Percentiles rank a stretch among this genome's conserved stretches.
phyloP scores from a whole-genome alignment of 2,888 invertebrate genomes.

The Polydesmus complanatus region DNA sequence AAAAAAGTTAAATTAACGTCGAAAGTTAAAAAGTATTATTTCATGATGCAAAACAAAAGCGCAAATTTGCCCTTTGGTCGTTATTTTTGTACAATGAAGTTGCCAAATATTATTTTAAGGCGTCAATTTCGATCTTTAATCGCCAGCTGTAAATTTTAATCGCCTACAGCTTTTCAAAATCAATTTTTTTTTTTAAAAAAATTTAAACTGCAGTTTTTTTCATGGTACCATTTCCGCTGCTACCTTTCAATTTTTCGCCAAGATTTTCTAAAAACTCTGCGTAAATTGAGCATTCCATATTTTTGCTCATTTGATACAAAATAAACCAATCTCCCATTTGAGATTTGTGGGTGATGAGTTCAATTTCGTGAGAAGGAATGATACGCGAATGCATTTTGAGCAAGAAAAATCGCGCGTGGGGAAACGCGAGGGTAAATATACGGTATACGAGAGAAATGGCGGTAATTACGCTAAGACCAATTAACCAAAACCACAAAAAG shows the following conservation, averaged over 20 bases:
- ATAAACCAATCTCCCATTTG: slow-evolving; percentile 16
- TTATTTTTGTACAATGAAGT: too few relatives aligned
- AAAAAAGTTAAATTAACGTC: too few relatives aligned
- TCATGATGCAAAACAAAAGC: too few relatives aligned
- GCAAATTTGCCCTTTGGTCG: too few relatives aligned
- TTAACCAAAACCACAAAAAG: slow-evolving; percentile 24
- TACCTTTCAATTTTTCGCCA: neutral
- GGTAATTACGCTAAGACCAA: slow-evolving; percentile 20
- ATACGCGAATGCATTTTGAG: slow-evolving; percentile 6
- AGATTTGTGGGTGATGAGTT: slow-evolving; percentile 6
- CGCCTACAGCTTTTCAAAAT: too few relatives aligned
- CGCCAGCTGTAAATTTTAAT: too few relatives aligned
- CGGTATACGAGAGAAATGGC: slow-evolving; percentile 19
- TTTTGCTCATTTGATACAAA: slow-evolving; percentile 15
- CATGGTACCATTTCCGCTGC: neutral
- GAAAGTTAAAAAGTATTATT: too few relatives aligned
- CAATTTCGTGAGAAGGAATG: neutral
- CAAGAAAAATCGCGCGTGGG: slow-evolving; percentile 7
- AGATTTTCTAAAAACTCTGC: slow-evolving; percentile 8
- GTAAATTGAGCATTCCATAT: slow-evolving; percentile 11
- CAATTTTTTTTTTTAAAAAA: too few relatives aligned
- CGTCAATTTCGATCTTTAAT: too few relatives aligned
- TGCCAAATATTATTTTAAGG: too few relatives aligned
- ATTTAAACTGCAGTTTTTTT: too few relatives aligned
- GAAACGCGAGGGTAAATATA: slow-evolving; percentile 1